Conservation (phyloP, 2,888 invertebrate species). For the Volucella inflata region DNA sequence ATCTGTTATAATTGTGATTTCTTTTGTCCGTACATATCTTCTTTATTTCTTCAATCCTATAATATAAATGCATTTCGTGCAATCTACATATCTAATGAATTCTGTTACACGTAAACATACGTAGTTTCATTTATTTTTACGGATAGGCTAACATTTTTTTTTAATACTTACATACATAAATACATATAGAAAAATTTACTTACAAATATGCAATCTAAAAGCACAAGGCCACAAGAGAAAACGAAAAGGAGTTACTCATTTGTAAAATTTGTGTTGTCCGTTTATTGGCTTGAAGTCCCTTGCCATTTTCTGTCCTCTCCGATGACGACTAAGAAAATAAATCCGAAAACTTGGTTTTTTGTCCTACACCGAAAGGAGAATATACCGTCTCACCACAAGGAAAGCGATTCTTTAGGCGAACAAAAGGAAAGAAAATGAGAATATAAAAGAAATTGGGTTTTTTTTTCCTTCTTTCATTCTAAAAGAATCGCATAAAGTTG, state of each 20-base stretch:
- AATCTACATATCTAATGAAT: no score
- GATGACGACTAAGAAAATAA: slow-evolving; percentile 44
- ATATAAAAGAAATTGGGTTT: slow-evolving; percentile 36
- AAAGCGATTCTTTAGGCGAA: slow-evolving; percentile 18
- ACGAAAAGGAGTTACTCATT: slow-evolving; percentile 52
- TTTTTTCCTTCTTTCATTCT: slow-evolving; percentile 19
- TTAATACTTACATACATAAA: no score
- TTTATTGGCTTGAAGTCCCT: slow-evolving; percentile 56
- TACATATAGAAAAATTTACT: neutral
- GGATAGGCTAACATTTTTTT: no score
- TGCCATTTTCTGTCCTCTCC: neutral
- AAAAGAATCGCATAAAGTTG: slow-evolving; percentile 27
- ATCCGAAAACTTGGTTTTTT: slow-evolving; percentile 26
- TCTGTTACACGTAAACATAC: no score
- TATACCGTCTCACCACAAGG: slow-evolving; percentile 33
- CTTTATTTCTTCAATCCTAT: no score
- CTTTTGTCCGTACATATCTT: no score
- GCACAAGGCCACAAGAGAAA: slow-evolving; percentile 6
- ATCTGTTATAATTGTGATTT: no score
- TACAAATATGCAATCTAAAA: slow-evolving; percentile 11
- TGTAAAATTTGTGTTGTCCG: slow-evolving; percentile 55
- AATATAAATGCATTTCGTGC: no score
- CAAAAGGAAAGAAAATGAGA: slow-evolving; percentile 37
- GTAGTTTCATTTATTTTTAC: no score
- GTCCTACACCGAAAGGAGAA: neutral